phyloP scores from a whole-genome alignment of 2,797 vertebrate species.

The Danio tinwini region DNA sequence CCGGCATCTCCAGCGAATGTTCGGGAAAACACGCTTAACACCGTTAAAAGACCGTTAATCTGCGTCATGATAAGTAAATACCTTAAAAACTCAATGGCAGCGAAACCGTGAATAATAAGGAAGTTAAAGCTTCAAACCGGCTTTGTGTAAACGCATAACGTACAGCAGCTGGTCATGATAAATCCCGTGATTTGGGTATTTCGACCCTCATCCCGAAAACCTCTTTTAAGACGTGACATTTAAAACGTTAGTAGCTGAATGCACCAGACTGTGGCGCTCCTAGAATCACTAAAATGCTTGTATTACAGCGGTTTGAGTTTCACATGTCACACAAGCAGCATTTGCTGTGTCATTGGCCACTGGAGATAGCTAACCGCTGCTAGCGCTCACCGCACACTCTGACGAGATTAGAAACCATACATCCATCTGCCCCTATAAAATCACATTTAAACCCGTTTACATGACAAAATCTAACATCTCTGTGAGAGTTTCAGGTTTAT shows the following conservation, averaged over 20 bases:
- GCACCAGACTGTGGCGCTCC: background rate
- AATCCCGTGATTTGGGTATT: background rate
- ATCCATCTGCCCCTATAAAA: background rate
- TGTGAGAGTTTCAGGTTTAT: background rate
- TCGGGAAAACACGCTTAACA: background rate
- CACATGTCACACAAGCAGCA: slow-evolving; percentile 37
- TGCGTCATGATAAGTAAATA: too few relatives aligned
- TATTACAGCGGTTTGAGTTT: background rate
- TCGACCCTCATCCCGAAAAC: background rate
- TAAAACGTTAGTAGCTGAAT: slow-evolving; percentile 14
- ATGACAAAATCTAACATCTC: background rate
- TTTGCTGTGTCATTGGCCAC: slow-evolving; percentile 84
- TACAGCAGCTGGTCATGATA: background rate
- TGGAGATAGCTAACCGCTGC: slow-evolving; percentile 61
- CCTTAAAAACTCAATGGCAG: too few relatives aligned
- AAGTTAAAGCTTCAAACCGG: background rate
- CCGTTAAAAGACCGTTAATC: background rate
- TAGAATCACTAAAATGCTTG: background rate
- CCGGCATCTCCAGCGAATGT: slow-evolving; percentile 50
- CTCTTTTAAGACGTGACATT: background rate
- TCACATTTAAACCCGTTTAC: too few relatives aligned
- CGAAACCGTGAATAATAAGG: background rate
- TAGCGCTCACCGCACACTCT: slow-evolving; percentile 53
- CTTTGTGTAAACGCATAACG: background rate
- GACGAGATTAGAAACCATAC: background rate